Percentiles rank a stretch among this genome's conserved stretches.
These are phyloP conservation scores for Lepidocolaptes lacrymiger DNA, from an alignment of 2,797 vertebrate genomes.

Conservation along the genomic window DNA sequence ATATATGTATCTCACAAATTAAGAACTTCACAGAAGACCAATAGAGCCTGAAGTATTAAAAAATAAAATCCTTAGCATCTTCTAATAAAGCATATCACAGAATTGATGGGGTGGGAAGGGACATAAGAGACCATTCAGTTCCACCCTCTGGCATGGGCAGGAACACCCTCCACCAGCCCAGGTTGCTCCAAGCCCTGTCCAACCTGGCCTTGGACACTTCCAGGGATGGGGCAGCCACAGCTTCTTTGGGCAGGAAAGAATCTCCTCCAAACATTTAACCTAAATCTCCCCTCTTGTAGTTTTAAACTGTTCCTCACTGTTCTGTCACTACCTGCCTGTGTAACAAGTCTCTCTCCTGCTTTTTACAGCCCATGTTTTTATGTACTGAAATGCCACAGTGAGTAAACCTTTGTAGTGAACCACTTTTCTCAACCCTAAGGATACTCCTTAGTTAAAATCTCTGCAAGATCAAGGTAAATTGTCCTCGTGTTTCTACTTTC, in stretches of 20 bases:
- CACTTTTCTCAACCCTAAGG: background rate
- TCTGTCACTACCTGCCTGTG: background rate
- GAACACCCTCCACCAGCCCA: background rate
- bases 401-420: background rate
- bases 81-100: background rate
- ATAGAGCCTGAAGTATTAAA: background rate
- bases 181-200: background rate
- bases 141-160: rapidly evolving
- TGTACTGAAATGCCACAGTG: background rate
- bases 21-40: background rate
- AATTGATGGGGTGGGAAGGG: background rate
- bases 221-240: background rate
- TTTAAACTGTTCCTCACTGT: background rate
- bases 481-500: background rate
- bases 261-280: background rate
- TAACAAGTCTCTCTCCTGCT: background rate
- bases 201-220: background rate
- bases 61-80: background rate
- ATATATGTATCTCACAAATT: background rate
- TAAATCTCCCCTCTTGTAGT: background rate
- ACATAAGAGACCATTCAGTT: background rate
- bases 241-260: background rate
- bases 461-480: background rate
- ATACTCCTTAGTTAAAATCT: background rate
- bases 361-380: background rate